Evolutionary conservation across 2,888 invertebrate genomes (phyloP).

Genomic region (Pedicia rivosa): DNA sequence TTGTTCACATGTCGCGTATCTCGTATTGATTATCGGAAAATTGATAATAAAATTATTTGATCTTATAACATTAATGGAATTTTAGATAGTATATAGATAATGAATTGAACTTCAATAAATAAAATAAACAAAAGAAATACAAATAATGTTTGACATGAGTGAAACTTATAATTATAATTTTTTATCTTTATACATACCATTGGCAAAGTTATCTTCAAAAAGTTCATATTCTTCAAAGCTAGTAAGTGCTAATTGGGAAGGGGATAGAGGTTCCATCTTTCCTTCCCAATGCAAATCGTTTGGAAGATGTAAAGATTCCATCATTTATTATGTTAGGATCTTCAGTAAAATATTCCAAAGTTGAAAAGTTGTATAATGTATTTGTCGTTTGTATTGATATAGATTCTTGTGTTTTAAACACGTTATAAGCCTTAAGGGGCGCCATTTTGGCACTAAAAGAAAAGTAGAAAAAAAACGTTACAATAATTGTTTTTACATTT

Average conservation of each 20-base stretch:
- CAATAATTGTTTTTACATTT: neutral
- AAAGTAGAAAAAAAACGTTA: slow-evolving; percentile 14
- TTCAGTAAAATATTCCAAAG: slow-evolving; percentile 1
- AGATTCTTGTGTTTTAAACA: slow-evolving; percentile 43
- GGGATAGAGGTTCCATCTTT: slow-evolving; percentile 27
- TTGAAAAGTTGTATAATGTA: neutral
- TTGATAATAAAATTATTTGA: no score
- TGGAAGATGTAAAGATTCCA: slow-evolving; percentile 28
- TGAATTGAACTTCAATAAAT: no score
- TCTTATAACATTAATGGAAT: no score
- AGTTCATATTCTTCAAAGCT: slow-evolving; percentile 12
- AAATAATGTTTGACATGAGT: no score
- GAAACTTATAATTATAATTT: no score
- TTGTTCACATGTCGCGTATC: no score
- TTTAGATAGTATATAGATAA: no score
- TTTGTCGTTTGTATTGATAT: slow-evolving; percentile 17
- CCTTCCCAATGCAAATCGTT: slow-evolving; percentile 27
- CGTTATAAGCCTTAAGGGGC: slow-evolving; percentile 46
- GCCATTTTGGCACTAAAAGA: slow-evolving; percentile 72
- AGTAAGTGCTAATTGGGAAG: slow-evolving; percentile 20
- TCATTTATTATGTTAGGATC: slow-evolving; percentile 11
- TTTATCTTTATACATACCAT: slow-evolving; percentile 10
- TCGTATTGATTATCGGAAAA: no score
- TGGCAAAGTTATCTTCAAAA: slow-evolving; percentile 14
- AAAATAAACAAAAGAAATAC: no score